Evolutionary conservation across 92 coral and sea anemone species (phyloP).

Genomic region (Heliopora coerulea): DNA sequence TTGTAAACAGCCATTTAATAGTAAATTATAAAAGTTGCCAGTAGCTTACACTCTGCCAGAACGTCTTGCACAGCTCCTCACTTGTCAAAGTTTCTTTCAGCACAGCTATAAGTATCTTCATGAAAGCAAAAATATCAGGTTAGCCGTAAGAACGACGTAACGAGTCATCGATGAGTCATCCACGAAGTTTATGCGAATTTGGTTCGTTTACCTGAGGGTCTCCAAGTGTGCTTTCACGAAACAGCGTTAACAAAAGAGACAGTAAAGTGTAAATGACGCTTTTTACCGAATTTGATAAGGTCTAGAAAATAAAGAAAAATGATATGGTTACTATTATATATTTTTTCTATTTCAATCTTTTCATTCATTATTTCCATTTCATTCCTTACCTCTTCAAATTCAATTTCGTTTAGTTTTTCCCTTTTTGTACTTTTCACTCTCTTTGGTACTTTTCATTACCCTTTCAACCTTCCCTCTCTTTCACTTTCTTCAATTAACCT

Average conservation of each 20-base stretch:
- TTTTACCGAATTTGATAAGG: conserved; percentile 68
- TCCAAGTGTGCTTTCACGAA: conserved; percentile 89
- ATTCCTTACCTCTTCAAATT: no score
- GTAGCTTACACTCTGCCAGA: conserved; percentile 85
- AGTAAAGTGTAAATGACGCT: conserved; percentile 74
- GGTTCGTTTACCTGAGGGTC: conserved; percentile 58
- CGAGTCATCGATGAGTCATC: no score
- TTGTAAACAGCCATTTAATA: no score
- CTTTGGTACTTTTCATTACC: no score
- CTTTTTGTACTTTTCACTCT: no score
- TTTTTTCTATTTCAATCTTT: no score
- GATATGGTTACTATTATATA: no score
- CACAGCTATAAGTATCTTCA: conserved; percentile 79
- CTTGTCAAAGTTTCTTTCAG: conserved; percentile 69
- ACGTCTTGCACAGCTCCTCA: conserved; percentile 74
- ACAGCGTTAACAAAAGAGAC: conserved; percentile 76
- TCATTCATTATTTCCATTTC: no score
- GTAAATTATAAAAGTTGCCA: background rate
- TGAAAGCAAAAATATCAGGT: background rate
- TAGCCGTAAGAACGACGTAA: no score
- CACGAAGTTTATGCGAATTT: no score
- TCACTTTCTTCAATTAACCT: background rate
- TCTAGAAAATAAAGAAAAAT: conserved; percentile 49
- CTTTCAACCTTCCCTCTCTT: no score
- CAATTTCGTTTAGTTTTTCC: no score